A percentile compares a stretch with the other conserved stretches of the same genome.
phyloP scores from a whole-genome alignment of 2,888 invertebrate genomes.

The Eustalomyia histrio region DNA sequence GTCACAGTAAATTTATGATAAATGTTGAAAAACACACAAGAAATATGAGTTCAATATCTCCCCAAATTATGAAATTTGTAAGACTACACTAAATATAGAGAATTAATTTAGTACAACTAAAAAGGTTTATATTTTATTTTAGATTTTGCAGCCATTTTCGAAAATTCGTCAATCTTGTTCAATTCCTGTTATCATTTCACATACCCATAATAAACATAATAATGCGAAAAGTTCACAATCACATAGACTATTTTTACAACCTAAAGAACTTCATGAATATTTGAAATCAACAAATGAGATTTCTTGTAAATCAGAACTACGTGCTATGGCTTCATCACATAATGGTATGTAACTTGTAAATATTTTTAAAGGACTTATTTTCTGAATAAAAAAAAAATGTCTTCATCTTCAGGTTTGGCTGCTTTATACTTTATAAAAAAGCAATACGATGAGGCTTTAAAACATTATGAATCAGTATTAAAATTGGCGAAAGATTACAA shows the following conservation, averaged over 20 bases:
- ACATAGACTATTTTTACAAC: conserved; percentile 80
- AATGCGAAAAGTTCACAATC: conserved; percentile 75
- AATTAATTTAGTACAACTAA: background rate
- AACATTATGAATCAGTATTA: conserved; percentile 83
- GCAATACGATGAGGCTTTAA: conserved; percentile 81
- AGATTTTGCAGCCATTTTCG: conserved; percentile 83
- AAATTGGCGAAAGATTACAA: conserved; percentile 78
- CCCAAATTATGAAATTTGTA: conserved; percentile 72
- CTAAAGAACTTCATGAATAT: conserved; percentile 84
- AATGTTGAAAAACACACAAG: conserved; percentile 76
- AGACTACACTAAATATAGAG: conserved; percentile 3
- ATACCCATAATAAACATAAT: background rate
- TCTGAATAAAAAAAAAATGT: background rate
- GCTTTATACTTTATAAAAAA: conserved; percentile 82
- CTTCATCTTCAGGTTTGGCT: conserved; percentile 81
- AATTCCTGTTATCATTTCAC: conserved; percentile 82
- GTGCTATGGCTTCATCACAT: conserved; percentile 83
- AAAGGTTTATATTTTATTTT: conserved; percentile 24
- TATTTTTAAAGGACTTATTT: background rate
- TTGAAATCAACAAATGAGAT: conserved; percentile 82
- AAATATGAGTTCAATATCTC: conserved; percentile 80
- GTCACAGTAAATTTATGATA: conserved; percentile 80
- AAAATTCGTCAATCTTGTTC: conserved; percentile 86
- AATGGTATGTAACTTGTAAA: conserved; percentile 81
- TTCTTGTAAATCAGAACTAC: conserved; percentile 84